These are phyloP conservation scores for Scleropages formosus DNA, from an alignment of 2,797 vertebrate genomes.

Conservation along the genomic window DNA sequence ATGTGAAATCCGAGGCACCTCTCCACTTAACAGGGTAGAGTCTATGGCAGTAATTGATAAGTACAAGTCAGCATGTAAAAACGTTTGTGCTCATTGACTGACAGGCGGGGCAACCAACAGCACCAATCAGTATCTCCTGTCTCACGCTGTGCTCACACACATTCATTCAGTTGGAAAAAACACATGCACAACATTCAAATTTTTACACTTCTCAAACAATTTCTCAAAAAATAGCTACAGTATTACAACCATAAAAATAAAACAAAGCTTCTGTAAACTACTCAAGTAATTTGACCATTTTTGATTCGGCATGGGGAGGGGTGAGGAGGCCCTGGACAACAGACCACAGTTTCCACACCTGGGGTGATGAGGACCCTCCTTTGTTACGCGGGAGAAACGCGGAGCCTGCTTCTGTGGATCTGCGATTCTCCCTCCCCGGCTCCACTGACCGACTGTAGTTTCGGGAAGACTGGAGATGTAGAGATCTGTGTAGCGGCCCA, in stretches of 20 bases:
- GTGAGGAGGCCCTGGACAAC: constrained; percentile 30
- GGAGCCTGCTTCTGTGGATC: background rate
- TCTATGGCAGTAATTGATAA: constrained; percentile 40
- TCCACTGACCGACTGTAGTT: background rate
- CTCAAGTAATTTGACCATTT: constrained; percentile 62
- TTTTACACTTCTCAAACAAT: constrained; percentile 63
- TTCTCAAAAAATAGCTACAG: constrained; percentile 59
- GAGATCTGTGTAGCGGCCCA: background rate
- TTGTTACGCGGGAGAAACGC: background rate
- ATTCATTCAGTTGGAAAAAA: constrained; percentile 43
- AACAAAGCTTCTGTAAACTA: constrained; percentile 55
- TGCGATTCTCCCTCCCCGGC: background rate
- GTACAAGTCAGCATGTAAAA: constrained; percentile 54
- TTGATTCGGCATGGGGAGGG: constrained; percentile 42
- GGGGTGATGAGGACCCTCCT: background rate
- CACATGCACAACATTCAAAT: constrained; percentile 63
- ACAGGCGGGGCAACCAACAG: constrained; percentile 47
- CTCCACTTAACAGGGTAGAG: constrained; percentile 8
- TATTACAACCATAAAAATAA: constrained; percentile 55
- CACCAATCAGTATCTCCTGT: constrained; percentile 35
- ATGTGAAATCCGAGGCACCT: constrained; percentile 28
- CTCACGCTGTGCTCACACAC: constrained; percentile 44
- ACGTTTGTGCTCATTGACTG: constrained; percentile 70
- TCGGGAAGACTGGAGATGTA: constrained; percentile 14
- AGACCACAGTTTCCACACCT: constrained; percentile 19